Percentiles rank a stretch among this genome's conserved stretches.
phyloP scores from a whole-genome alignment of 1,140 invertebrate genomes.

The Drosophila virilis region DNA sequence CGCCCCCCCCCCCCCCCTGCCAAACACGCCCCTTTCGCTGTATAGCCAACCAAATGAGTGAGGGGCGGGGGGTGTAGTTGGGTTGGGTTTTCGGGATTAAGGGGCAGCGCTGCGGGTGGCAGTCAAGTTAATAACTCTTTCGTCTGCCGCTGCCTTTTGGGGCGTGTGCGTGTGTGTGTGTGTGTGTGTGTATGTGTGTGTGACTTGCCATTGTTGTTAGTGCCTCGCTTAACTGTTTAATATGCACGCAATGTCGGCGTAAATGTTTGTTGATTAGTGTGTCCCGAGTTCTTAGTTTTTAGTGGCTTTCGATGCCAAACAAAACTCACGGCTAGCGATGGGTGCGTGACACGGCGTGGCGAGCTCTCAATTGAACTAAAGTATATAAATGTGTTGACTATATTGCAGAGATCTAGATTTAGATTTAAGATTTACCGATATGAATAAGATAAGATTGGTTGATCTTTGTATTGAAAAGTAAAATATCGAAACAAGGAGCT shows the following conservation, averaged over 20 bases:
- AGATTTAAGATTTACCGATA: no score
- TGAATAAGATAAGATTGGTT: no score
- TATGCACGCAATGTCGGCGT: constrained; percentile 82
- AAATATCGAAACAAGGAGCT: no score
- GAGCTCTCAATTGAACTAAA: not conserved
- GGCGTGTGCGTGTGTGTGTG: not conserved
- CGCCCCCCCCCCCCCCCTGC: not conserved
- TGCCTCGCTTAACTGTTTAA: constrained; percentile 61
- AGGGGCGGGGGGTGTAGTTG: not conserved
- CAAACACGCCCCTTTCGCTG: no score
- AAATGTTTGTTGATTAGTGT: constrained; percentile 83
- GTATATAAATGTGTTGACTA: no score
- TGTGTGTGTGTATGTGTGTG: constrained; percentile 11
- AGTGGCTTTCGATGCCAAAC: constrained; percentile 68
- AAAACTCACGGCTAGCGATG: constrained; percentile 5
- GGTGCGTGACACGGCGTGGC: not conserved
- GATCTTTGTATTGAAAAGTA: no score
- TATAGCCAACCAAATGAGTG: constrained; percentile 43
- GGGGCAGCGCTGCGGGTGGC: constrained; percentile 36
- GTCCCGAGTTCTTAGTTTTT: constrained; percentile 78
- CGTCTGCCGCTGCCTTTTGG: constrained; percentile 36
- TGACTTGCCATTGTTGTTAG: constrained; percentile 9
- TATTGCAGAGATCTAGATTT: no score
- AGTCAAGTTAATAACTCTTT: constrained; percentile 79
- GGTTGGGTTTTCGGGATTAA: not conserved